These are phyloP conservation scores for Triops cancriformis DNA, from an alignment of 1,140 invertebrate genomes.

Conservation along the genomic window DNA sequence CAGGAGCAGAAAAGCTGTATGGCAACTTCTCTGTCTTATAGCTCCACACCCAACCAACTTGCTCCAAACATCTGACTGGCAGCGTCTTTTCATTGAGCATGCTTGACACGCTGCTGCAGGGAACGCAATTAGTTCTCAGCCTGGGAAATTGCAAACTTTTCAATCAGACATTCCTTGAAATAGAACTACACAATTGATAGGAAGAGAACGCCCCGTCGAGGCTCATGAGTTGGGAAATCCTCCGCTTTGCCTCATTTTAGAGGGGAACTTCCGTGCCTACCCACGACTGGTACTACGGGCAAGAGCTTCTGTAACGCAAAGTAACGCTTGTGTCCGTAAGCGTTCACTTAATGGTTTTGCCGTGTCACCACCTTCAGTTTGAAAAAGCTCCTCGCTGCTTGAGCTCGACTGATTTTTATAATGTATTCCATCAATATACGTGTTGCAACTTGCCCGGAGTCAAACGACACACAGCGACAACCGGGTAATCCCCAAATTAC, in stretches of 20 bases:
- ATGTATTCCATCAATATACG: no score
- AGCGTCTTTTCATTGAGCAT: background rate
- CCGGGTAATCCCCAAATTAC: no score
- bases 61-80: background rate
- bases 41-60: background rate
- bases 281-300: background rate
- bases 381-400: no score
- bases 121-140: background rate
- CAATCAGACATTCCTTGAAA: background rate
- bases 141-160: background rate
- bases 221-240: background rate
- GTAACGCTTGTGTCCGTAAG: no score
- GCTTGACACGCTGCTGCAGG: background rate
- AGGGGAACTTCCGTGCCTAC: background rate
- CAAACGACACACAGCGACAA: no score
- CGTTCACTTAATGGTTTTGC: no score
- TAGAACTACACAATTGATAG: background rate
- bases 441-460: no score
- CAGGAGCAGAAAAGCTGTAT: background rate
- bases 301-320: no score
- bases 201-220: background rate
- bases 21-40: background rate
- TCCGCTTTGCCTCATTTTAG: background rate
- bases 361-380: no score
- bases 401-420: no score